Conservation (phyloP, 2,113 vertebrate genomes). For the Lipotes vexillifer region DNA sequence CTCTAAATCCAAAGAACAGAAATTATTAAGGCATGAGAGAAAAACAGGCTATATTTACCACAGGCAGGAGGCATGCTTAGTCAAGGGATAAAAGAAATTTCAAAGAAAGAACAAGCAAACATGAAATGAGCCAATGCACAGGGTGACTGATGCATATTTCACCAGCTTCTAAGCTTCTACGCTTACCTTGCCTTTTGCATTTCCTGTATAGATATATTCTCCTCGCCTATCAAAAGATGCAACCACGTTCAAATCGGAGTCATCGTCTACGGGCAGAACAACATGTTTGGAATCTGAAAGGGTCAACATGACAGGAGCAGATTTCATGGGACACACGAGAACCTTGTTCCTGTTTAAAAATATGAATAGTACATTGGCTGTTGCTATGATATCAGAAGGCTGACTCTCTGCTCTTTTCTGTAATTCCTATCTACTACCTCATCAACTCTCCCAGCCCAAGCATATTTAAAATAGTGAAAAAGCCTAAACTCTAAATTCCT, state of each 20-base stretch:
- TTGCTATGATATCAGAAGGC: slow-evolving; percentile 50
- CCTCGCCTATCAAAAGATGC: slow-evolving; percentile 97
- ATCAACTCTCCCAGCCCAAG: background rate
- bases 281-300: slow-evolving; percentile 97
- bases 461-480: background rate
- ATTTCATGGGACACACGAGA: slow-evolving; percentile 99
- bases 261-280: slow-evolving; percentile 96
- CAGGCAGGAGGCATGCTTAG: background rate
- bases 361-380: slow-evolving; percentile 56
- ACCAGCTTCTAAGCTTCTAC: background rate
- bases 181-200: slow-evolving; percentile 98
- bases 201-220: slow-evolving; percentile 98
- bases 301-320: slow-evolving; percentile 94
- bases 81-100: background rate
- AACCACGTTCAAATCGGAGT: slow-evolving; percentile 97
- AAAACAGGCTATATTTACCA: background rate
- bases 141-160: background rate
- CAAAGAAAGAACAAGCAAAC: background rate
- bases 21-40: background rate
- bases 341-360: slow-evolving; percentile 90
- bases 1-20: slow-evolving; percentile 1
- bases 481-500: background rate
- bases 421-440: background rate
- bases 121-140: background rate
- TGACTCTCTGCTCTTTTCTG: background rate